These are phyloP conservation scores for Anneissia japonica DNA, from an alignment of 35 echinoderm and acorn worm species.

Conservation along the genomic window DNA sequence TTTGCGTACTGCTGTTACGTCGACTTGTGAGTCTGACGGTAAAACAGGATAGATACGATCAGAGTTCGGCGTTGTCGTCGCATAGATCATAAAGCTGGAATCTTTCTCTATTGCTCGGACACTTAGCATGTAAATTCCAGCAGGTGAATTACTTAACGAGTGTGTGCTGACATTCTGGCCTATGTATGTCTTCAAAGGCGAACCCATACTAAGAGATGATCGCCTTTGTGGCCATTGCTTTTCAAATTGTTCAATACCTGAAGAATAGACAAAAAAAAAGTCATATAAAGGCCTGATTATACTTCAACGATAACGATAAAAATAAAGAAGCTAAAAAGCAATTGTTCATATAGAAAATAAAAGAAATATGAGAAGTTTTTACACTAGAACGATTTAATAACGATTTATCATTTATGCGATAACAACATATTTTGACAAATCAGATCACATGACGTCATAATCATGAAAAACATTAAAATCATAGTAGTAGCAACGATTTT, in stretches of 20 bases:
- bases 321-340: too few species aligned
- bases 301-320: too few species aligned
- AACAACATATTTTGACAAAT: too few species aligned
- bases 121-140: constrained; percentile 68
- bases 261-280: constrained; percentile 9
- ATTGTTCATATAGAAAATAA: too few species aligned
- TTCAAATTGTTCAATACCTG: constrained; percentile 82
- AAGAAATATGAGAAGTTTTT: too few species aligned
- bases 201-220: constrained; percentile 33
- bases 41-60: constrained; percentile 85
- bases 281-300: too few species aligned
- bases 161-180: constrained; percentile 60
- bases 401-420: too few species aligned
- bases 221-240: constrained; percentile 62
- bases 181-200: constrained; percentile 54
- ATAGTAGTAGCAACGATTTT: too few species aligned
- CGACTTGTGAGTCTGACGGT: constrained; percentile 65
- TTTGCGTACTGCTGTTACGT: constrained; percentile 64
- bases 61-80: constrained; percentile 76
- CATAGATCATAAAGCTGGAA: constrained; percentile 57
- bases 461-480: too few species aligned
- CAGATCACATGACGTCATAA: too few species aligned
- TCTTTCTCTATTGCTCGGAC: constrained; percentile 50
- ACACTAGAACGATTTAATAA: too few species aligned
- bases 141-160: constrained; percentile 65